Evolutionary conservation across 92 coral and sea anemone species (phyloP), one percentile per base, ranked within the genome.

Genomic region (Parazoanthus atlanticus): DNA sequence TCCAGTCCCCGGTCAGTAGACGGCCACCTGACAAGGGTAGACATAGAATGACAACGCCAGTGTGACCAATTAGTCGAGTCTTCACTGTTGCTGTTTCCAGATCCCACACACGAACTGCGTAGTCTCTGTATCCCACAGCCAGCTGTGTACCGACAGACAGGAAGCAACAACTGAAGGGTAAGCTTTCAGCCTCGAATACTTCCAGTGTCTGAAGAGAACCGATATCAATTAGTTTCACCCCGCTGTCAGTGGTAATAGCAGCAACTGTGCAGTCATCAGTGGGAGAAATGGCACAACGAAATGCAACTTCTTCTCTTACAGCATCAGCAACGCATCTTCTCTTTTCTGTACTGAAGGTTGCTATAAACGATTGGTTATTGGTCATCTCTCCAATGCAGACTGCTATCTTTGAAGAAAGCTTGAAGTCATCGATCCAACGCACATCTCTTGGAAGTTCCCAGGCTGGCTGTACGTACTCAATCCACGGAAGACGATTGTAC

Each of bases 21-120:
- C 78, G 77, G 46, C 54, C 76, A 46, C 38, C 16, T 29, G 78
- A 70, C 38, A 70, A 30, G 6, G 77, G 78, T 16, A 49, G 38
- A 71, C 87, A 84, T 10, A 70, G 78, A 46, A 43, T 30, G 29
- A 84, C 78, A 2, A 43, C 65, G 12, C 76, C 66, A 29, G 41
- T 26, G 64, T 84, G 87, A 21, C 64, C 65, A 40, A 13, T 25
- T 10, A 84, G 54, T 23, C 43, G 61, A 6, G 26, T 29, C 40
- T 43, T 40, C 41, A 71, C 21, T 70, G 74, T 28, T 30, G 32
- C 74, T 29, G 87, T 84, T 29, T 21, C 17, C 49, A 84, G 52
- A 70, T 84, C 87, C 87, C 87, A 84, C 41, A 84, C 87, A 52
- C 87, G 78, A 21, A 84, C 78, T 36, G 61, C 40, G 33, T 21